A percentile compares a stretch with the other conserved stretches of the same genome.
phyloP scores from a whole-genome alignment of 2,888 invertebrate species.

The Ectemnius cavifrons region DNA sequence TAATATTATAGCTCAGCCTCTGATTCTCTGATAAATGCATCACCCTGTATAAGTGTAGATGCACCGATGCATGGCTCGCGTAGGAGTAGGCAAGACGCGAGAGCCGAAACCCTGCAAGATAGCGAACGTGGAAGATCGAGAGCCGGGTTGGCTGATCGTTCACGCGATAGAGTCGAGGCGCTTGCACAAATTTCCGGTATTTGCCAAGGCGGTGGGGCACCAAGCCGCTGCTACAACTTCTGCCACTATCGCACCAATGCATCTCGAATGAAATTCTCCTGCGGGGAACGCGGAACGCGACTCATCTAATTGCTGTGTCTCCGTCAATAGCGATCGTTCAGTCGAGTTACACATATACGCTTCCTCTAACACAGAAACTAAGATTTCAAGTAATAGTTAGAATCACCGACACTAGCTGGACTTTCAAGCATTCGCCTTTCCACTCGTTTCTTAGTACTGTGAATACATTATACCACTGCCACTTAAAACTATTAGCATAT shows the following conservation, averaged over 20 bases:
- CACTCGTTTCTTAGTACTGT: background rate
- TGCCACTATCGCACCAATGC: constrained; percentile 47
- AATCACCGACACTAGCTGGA: background rate
- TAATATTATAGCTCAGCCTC: too few species aligned
- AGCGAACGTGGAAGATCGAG: constrained; percentile 46
- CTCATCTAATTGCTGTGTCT: background rate
- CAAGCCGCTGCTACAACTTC: constrained; percentile 49
- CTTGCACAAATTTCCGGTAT: constrained; percentile 66
- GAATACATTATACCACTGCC: background rate
- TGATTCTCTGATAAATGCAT: too few species aligned
- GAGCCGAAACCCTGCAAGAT: constrained; percentile 26
- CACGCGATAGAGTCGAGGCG: constrained; percentile 54
- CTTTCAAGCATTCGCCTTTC: too few species aligned
- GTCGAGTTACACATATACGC: background rate
- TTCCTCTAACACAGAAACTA: background rate
- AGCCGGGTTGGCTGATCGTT: constrained; percentile 51
- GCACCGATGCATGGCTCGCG: background rate
- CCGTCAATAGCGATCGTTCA: background rate
- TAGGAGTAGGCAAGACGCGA: constrained; percentile 9
- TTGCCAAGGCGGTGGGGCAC: constrained; percentile 56
- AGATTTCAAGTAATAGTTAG: background rate
- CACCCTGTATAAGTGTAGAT: background rate
- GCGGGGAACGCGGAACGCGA: constrained; percentile 36
- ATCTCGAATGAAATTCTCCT: constrained; percentile 41
- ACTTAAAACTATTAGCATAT: too few species aligned